phyloP scores from a whole-genome alignment of 2,888 invertebrate species.

The Dyspetes luteomarginatus region DNA sequence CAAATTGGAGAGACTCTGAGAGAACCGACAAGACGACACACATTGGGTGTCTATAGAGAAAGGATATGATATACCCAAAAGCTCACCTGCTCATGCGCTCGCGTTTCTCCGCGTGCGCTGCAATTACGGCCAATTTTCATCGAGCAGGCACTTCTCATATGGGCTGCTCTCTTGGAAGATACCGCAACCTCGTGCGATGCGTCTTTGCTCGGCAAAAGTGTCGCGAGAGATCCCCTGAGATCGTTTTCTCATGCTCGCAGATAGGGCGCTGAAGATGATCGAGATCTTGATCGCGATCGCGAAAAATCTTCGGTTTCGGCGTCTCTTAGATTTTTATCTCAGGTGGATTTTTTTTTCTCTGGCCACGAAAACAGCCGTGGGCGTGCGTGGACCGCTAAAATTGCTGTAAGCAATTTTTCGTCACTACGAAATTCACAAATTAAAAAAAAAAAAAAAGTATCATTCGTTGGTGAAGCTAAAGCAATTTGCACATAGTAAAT shows the following conservation, averaged over 20 bases:
- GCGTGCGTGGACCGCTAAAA: slow-evolving; percentile 33
- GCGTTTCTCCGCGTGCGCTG: slow-evolving; percentile 67
- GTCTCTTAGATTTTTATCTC: slow-evolving; percentile 41
- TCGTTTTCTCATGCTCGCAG: slow-evolving; percentile 1
- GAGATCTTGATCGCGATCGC: slow-evolving; percentile 57
- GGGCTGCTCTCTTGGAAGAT: slow-evolving; percentile 11
- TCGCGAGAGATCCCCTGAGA: not conserved
- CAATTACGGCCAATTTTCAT: slow-evolving; percentile 79
- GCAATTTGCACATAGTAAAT: not conserved
- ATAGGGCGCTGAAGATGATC: slow-evolving; percentile 50
- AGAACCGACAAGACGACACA: slow-evolving; percentile 39
- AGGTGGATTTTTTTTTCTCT: slow-evolving; percentile 27
- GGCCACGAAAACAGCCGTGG: slow-evolving; percentile 20
- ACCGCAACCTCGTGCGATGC: slow-evolving; percentile 4
- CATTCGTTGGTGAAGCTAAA: not conserved
- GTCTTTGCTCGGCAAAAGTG: not conserved
- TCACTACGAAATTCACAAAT: not conserved
- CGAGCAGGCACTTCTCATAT: no score
- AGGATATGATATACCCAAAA: slow-evolving; percentile 47
- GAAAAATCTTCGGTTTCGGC: slow-evolving; percentile 26
- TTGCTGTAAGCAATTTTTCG: slow-evolving; percentile 15
- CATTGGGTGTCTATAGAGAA: slow-evolving; percentile 6
- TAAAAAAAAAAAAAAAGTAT: not conserved
- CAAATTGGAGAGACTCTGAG: slow-evolving; percentile 76
- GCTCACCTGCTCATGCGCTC: slow-evolving; percentile 74